Base-by-base conservation (phyloP, 1,140 invertebrate species). In the Temnothorax nylanderi region DNA sequence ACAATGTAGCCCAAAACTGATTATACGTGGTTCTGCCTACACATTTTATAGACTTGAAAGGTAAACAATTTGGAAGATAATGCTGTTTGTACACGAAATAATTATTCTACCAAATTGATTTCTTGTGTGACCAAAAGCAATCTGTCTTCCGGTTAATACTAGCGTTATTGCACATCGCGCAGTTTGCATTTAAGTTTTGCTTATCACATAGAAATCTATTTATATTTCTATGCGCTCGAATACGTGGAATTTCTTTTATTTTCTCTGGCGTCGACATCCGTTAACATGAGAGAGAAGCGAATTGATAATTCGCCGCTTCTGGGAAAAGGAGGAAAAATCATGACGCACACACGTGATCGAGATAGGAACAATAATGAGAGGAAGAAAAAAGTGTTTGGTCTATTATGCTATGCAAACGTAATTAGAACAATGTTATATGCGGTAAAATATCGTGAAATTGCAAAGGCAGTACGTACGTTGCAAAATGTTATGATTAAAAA, bases 1-100 rank as follows among this genome's bases (percentile, higher is more conserved):
- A 82, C 54, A 74, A 72, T 72, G 37, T n/a, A 13, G 54, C 16
- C 54, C 41, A 32, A 72, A 84, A 84, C 21, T 74, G 34, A 84
- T 75, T 49, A 18, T 32, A 56, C 58, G n/a, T 34, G 2, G n/a
- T 47, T 32, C 5, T 16, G 71, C 44, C 49, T n/a, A 37, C 11
- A 16, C 37, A 34, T 64, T 77, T 77, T 77, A 32, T 32, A 64
- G 21, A 44, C 16, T 47, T 64, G 26, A 64, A 13, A 32, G 26
- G 11, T n/a, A 18, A 75, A 64, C 41, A 34, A 77, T 62, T 77
- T 77, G 5, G n/a, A 56, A 74, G 26, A 41, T 41, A 8, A 7
- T 13, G 13, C 5, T 21, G 56, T 56, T 74, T 41, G 0, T 26
- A 75, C 34, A 41, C 11, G n/a, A 54, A 0, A 21, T n/a, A 7